These are phyloP conservation scores for Cochlearius cochlearius DNA, from an alignment of 2,113 vertebrate species.

Conservation along the genomic window DNA sequence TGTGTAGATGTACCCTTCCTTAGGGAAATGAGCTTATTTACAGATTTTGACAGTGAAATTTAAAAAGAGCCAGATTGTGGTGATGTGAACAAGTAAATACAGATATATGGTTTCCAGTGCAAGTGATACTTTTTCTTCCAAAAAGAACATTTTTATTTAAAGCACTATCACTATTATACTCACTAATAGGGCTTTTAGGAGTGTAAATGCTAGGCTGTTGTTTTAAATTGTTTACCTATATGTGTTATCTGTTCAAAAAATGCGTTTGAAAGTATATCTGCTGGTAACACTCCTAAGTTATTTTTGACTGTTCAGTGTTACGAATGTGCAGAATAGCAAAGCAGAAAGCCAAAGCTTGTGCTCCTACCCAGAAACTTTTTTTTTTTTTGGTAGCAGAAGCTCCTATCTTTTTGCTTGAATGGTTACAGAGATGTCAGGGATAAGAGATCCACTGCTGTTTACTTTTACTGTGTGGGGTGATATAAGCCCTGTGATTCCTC, in stretches of 20 bases:
- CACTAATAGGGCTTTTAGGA: background rate
- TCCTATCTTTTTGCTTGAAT: background rate
- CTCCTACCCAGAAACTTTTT: background rate
- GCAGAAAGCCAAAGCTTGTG: background rate
- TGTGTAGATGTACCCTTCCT: background rate
- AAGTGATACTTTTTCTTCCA: background rate
- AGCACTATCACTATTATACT: background rate
- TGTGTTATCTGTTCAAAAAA: background rate
- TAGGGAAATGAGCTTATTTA: background rate
- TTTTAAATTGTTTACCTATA: background rate
- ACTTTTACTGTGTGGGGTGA: background rate
- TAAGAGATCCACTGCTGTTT: background rate
- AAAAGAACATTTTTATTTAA: background rate
- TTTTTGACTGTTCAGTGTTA: background rate
- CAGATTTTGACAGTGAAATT: background rate
- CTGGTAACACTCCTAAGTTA: background rate
- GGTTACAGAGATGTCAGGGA: background rate
- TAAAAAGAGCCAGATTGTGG: background rate
- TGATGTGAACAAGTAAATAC: background rate
- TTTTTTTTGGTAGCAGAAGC: background rate
- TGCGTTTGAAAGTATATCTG: background rate
- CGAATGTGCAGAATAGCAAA: background rate
- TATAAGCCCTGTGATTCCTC: background rate
- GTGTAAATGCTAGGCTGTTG: background rate
- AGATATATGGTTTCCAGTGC: background rate